Base-by-base conservation (phyloP, 2,888 invertebrate species). In the Priocnemis perturbator region DNA sequence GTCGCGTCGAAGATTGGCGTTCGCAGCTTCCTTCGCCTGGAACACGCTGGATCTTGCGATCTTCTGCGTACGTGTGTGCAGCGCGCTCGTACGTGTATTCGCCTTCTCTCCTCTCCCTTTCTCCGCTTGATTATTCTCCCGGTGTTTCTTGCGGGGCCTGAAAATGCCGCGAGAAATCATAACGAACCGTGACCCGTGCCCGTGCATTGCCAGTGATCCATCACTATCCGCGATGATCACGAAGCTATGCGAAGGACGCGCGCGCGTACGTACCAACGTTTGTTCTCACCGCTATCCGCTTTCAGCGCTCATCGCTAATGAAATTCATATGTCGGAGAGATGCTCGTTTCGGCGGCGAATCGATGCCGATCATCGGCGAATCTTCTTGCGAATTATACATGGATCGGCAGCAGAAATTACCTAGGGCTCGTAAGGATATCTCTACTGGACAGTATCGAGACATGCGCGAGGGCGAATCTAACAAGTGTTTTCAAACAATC, bases 221-320 rank as follows among this genome's bases (percentile, higher is more conserved):
- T 85, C 84, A 82, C 78, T 59, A 79, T 79, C 77, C 76, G 66
- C 68, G 78, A 81, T 76, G 81, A 83, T 84, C 81, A 66, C 79
- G 74, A 79, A 83, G 81, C 79, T 82, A 83, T 83, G 85, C 80
- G 81, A 84, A 81, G 83, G 84, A 81, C 82, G 74, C 21, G 20
- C 23, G 15, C 15, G 44, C 44, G 48, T n/a, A 21, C 23, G 23
- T 21, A n/a, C 15, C 19, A 9, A 5, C 17, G 26, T 61, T 14
- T 47, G 21, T 52, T 37, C 37, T 37, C 37, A 37, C 37, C 37
- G 37, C 37, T 37, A 37, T 37, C 37, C 37, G 37, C 37, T 37
- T 37, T 37, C 37, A 37, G 37, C 37, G 37, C 14, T 37, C 37
- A 45, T 4, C 20, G 11, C 60, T 17, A 30, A 21, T 20, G 37